These are phyloP conservation scores for Calosoma granatense DNA, from an alignment of 1,140 invertebrate species.

Conservation along the genomic window DNA sequence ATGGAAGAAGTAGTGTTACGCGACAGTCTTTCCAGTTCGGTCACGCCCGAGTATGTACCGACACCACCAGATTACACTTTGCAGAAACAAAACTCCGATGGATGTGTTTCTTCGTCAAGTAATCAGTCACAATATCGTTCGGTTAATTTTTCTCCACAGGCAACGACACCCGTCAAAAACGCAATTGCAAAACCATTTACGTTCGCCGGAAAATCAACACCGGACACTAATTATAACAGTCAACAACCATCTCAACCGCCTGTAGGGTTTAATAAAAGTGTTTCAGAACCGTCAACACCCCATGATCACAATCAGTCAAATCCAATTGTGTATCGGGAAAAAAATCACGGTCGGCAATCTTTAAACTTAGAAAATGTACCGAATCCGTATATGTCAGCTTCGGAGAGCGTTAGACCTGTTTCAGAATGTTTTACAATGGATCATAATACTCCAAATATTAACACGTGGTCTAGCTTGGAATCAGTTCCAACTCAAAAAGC, in stretches of 20 bases:
- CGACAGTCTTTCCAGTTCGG: constrained; percentile 24
- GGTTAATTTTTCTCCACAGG: constrained; percentile 21
- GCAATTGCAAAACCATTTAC: constrained; percentile 35
- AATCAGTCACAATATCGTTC: constrained; percentile 17
- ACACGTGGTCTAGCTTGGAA: background rate
- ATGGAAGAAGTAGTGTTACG: constrained; percentile 51
- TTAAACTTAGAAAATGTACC: background rate
- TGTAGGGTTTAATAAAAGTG: constrained; percentile 2
- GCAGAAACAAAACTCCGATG: constrained; percentile 29
- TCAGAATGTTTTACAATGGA: background rate
- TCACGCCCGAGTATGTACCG: constrained; percentile 13
- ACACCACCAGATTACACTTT: constrained; percentile 17
- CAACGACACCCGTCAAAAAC: constrained; percentile 32
- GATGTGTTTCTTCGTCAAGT: constrained; percentile 18
- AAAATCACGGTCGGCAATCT: constrained; percentile 2
- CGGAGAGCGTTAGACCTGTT: background rate
- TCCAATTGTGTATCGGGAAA: background rate
- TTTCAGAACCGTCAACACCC: background rate
- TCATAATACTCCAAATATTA: background rate
- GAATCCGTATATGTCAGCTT: background rate
- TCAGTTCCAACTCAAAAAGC: background rate
- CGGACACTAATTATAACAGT: constrained; percentile 10
- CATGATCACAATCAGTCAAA: background rate
- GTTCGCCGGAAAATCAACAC: constrained; percentile 27
- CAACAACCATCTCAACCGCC: background rate